phyloP scores from a whole-genome alignment of 1,140 invertebrate species.

The Lepidurus arcticus region DNA sequence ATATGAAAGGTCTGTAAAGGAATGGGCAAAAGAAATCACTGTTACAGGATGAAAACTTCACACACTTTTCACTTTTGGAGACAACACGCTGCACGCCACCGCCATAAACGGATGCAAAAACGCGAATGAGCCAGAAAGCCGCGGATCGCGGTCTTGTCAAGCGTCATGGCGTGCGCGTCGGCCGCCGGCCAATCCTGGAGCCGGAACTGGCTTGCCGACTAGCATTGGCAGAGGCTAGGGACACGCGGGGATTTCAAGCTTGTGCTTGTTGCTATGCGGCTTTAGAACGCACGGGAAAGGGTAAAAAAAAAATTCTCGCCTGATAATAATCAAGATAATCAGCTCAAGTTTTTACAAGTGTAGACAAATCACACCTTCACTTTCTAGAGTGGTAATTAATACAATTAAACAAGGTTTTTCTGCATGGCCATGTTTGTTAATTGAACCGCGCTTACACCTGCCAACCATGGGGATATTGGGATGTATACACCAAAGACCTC shows the following conservation, averaged over 20 bases:
- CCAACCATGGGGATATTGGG: background rate
- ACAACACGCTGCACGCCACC: background rate
- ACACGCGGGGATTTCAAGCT: background rate
- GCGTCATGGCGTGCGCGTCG: conserved; percentile 11
- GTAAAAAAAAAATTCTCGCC: background rate
- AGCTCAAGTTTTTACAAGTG: background rate
- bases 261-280: background rate
- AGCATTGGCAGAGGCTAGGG: background rate
- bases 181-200: background rate
- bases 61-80: background rate
- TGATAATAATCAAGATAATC: background rate
- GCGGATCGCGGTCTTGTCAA: conserved; percentile 7
- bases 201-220: background rate
- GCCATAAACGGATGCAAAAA: conserved; percentile 16
- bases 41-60: too few species aligned
- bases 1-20: too few species aligned
- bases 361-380: background rate
- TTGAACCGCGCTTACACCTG: background rate
- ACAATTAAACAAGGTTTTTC: background rate
- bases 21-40: too few species aligned
- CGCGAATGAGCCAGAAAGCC: background rate
- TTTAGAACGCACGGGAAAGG: background rate
- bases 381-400: background rate
- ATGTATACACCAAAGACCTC: background rate
- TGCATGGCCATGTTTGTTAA: background rate